A percentile compares a stretch with the other conserved stretches of the same genome.
phyloP scores from a whole-genome alignment of 1,140 invertebrate genomes.

The Papilio aristodemus region DNA sequence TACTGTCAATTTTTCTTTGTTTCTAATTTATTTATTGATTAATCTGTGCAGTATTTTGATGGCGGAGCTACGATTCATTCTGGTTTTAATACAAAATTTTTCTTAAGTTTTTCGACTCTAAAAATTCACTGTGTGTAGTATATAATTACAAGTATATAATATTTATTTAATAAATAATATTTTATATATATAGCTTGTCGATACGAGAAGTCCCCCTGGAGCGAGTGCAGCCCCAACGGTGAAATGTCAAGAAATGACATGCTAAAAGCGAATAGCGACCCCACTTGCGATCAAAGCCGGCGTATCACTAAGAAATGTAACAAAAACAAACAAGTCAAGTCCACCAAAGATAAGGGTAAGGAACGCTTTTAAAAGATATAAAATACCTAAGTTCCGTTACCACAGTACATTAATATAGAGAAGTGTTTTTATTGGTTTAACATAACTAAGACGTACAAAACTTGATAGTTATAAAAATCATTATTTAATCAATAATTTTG shows the following conservation, averaged over 20 bases:
- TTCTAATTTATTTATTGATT: not conserved
- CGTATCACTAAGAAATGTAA: conserved; percentile 89
- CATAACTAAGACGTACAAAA: too few relatives aligned
- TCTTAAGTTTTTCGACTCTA: too few relatives aligned
- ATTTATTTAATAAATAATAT: not conserved
- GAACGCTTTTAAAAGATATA: conserved; percentile 16
- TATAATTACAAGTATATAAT: too few relatives aligned
- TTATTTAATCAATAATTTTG: too few relatives aligned
- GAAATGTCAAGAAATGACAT: conserved; percentile 86
- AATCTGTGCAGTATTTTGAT: too few relatives aligned
- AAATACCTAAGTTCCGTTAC: not conserved
- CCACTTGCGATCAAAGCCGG: conserved; percentile 86
- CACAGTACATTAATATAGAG: too few relatives aligned
- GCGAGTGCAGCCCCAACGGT: conserved; percentile 84
- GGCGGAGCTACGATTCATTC: too few relatives aligned
- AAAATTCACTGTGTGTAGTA: too few relatives aligned
- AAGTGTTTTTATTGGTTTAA: too few relatives aligned
- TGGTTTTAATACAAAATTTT: too few relatives aligned
- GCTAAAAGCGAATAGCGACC: conserved; percentile 87
- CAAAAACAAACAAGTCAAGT: conserved; percentile 82
- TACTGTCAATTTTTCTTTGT: not conserved
- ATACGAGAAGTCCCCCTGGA: conserved; percentile 89
- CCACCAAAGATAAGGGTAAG: conserved; percentile 81
- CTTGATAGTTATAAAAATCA: too few relatives aligned
- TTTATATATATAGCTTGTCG: conserved; percentile 82